These are phyloP conservation scores for Melopsittacus undulatus DNA, from an alignment of 2,797 vertebrate genomes.

Conservation along the genomic window DNA sequence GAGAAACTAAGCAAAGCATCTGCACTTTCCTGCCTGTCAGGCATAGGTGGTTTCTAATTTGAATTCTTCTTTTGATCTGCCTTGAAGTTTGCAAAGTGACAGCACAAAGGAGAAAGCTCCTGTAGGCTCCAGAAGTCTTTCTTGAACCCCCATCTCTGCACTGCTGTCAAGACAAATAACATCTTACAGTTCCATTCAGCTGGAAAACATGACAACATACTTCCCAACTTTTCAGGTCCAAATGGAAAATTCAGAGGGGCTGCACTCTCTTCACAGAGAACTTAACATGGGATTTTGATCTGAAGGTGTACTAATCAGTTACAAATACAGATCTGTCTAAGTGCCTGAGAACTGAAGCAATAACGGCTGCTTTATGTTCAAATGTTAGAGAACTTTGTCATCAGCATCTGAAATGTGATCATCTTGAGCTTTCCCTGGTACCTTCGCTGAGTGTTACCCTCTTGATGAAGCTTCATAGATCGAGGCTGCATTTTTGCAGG, in stretches of 20 bases:
- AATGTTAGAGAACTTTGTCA: background rate
- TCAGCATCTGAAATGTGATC: background rate
- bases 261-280: background rate
- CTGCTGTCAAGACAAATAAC: background rate
- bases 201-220: background rate
- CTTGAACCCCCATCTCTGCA: background rate
- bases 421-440: background rate
- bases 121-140: background rate
- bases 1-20: conserved; percentile 1
- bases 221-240: background rate
- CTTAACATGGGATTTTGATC: background rate
- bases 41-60: background rate
- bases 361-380: background rate
- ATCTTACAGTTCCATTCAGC: background rate
- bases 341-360: background rate
- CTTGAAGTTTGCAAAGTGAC: background rate
- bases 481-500: background rate
- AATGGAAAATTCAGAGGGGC: background rate
- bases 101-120: background rate
- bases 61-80: conserved; percentile 12
- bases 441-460: background rate
- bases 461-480: background rate
- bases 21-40: conserved; percentile 9
- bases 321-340: background rate
- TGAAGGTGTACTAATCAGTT: background rate